Conservation (phyloP, 2,888 invertebrate genomes). For the Coelogynopora nodosa region DNA sequence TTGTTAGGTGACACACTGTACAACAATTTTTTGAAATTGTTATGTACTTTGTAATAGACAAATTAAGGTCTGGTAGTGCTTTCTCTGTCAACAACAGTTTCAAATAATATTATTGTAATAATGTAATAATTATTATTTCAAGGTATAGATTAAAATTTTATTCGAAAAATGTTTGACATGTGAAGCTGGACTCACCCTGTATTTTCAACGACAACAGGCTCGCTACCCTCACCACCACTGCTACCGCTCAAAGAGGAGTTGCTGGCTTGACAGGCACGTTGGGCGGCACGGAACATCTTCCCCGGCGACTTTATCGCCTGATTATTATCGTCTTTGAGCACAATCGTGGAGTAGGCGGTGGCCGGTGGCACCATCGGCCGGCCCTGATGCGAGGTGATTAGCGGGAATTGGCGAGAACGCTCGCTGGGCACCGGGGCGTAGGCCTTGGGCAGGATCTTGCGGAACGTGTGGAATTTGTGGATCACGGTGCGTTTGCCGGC, state of each 20-base stretch:
- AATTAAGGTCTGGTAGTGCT: too few relatives aligned
- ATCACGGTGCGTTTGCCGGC: neutral
- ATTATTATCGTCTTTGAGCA: conserved; percentile 8
- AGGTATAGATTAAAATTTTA: too few relatives aligned
- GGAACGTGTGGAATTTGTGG: conserved; percentile 13
- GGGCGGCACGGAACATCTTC: neutral
- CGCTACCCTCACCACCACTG: too few relatives aligned
- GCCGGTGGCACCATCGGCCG: neutral
- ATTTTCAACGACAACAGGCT: too few relatives aligned
- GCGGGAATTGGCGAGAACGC: neutral
- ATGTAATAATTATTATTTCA: too few relatives aligned
- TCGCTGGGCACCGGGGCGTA: neutral
- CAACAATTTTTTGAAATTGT: too few relatives aligned
- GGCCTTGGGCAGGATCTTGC: neutral
- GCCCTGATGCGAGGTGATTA: conserved; percentile 1
- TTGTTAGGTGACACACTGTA: too few relatives aligned
- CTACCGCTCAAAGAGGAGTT: neutral
- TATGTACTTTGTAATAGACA: too few relatives aligned
- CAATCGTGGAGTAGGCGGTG: conserved; percentile 2
- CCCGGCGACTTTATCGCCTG: neutral
- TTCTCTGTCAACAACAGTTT: too few relatives aligned
- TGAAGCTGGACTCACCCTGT: too few relatives aligned
- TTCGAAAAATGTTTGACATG: too few relatives aligned
- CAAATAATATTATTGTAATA: too few relatives aligned
- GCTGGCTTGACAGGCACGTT: neutral